phyloP scores from a whole-genome alignment of 2,113 vertebrate genomes.

The Sterna hirundo region DNA sequence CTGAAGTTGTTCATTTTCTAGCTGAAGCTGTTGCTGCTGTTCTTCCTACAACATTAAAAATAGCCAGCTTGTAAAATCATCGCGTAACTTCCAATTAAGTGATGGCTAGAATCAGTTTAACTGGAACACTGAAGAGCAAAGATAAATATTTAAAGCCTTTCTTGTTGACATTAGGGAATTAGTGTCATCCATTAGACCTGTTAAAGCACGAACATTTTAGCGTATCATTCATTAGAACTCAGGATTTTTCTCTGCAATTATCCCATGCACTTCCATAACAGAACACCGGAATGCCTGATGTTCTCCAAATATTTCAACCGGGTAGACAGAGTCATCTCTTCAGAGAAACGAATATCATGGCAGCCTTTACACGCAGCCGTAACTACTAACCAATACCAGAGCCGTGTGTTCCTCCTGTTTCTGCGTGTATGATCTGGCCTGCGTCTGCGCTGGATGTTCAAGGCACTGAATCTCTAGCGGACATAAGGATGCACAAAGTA shows the following conservation, averaged over 20 bases:
- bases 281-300: not conserved
- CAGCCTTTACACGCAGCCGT: not conserved
- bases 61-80: not conserved
- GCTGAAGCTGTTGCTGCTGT: conserved; percentile 61
- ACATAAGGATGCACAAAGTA: not conserved
- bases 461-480: not conserved
- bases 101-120: not conserved
- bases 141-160: not conserved
- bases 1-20: conserved; percentile 74
- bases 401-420: not conserved
- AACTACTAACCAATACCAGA: not conserved
- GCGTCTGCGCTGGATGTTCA: not conserved
- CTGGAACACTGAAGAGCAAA: not conserved
- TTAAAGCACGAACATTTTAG: not conserved
- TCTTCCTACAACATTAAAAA: conserved; percentile 66
- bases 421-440: not conserved
- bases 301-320: not conserved
- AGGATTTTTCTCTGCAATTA: not conserved
- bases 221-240: not conserved
- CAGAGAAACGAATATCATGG: not conserved
- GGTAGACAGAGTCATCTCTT: not conserved
- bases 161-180: not conserved
- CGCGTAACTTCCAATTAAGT: not conserved
- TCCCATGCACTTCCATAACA: not conserved
- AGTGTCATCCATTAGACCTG: not conserved